phyloP scores from a whole-genome alignment of 2,797 vertebrate species.

The Cossypha dichroa region DNA sequence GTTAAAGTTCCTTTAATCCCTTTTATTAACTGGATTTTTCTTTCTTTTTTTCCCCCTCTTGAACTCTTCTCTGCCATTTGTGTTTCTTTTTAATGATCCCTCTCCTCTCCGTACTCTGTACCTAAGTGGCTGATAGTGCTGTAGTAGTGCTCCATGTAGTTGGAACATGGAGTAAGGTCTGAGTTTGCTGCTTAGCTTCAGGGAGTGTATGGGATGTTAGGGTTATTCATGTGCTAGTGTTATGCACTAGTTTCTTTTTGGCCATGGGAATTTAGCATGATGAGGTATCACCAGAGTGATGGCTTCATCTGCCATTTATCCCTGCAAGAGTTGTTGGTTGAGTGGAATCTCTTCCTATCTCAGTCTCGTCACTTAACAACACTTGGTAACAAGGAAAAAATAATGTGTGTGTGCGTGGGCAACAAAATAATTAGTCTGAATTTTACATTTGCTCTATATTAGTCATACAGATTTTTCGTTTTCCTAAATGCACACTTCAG shows the following conservation, averaged over 20 bases:
- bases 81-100: not conserved
- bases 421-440: not conserved
- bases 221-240: not conserved
- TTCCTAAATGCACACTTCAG: not conserved
- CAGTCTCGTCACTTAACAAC: not conserved
- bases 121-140: rapidly evolving
- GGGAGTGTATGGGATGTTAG: not conserved
- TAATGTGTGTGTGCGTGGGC: rapidly evolving
- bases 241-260: not conserved
- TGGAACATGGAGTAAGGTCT: not conserved
- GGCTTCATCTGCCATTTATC: not conserved
- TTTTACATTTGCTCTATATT: not conserved
- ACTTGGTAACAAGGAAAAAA: not conserved
- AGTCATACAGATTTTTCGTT: not conserved
- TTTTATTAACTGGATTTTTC: not conserved
- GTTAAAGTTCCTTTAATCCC: not conserved
- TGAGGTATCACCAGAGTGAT: not conserved
- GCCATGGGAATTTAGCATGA: not conserved
- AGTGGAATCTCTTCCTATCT: not conserved
- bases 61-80: not conserved
- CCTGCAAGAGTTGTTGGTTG: not conserved
- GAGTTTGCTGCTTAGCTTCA: not conserved
- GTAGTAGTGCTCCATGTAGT: not conserved
- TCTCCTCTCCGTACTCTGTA: not conserved
- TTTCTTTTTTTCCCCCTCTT: rapidly evolving